Evolutionary conservation across 2,888 invertebrate species (phyloP), one percentile per base, ranked within the genome.

Genomic region (Liodrosophila aerea): DNA sequence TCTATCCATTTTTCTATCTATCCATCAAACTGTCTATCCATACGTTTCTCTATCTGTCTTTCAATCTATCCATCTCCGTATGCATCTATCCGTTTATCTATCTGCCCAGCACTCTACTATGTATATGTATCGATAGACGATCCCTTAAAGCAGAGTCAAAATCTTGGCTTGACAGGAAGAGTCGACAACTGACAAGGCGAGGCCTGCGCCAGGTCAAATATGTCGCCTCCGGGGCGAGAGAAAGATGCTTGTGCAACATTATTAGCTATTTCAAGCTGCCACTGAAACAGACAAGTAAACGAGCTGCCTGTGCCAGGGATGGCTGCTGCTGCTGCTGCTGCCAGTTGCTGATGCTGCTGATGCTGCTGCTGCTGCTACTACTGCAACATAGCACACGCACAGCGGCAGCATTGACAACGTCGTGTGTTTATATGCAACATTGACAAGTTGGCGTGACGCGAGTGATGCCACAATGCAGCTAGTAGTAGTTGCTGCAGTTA

Each of bases 371-470:
- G 51, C 62, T 52, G 50, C 62, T 31, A 34, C 15, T 7, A 3
- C 50, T 50, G 59, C 43, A 52, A 50, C 33, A 57, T 34, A 54
- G 54, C 57, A 54, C 58, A 59, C 56, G 51, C 66, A 49, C 62
- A 71, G 43, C 51, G 52, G 51, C 56, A 57, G 57, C 76, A 64
- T 62, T 68, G 81, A 76, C 73, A 84, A 56, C 77, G 36, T 49
- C 65, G 57, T 84, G 57, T 84, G 74, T 74, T 81, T 84, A 74
- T 77, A 64, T 77, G 82, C 82, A 78, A 66, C 84, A 84, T 81
- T 78, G 85, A 77, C 85, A 81, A 68, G 82, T 64, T 68, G 74
- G 61, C 85, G 71, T 81, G 72, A 74, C 68, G 76, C 71, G 58
- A 61, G 58, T 73, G 76, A 78, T 65, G 74, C 61, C 53, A 51